These are phyloP conservation scores for Drosophila neotestacea DNA, from an alignment of 2,888 invertebrate species.

Conservation along the genomic window DNA sequence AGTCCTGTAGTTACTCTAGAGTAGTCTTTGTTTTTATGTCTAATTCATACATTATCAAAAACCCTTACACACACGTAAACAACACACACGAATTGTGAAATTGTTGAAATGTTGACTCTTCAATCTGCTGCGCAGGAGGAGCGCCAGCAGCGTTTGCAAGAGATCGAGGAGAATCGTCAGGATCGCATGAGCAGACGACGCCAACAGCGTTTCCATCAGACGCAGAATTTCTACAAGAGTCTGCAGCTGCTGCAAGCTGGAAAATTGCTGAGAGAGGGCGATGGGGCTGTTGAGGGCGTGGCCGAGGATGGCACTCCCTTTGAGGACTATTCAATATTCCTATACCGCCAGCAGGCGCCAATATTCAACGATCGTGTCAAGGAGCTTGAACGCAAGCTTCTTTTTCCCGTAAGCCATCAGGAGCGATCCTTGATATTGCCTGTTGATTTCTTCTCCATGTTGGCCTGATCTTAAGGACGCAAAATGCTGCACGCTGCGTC, in stretches of 20 bases:
- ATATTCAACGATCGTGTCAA: conserved; percentile 94
- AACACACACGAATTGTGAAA: conserved; percentile 34
- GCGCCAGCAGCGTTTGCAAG: conserved; percentile 90
- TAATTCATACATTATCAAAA: conserved; percentile 31
- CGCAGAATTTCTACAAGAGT: conserved; percentile 93
- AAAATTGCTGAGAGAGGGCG: conserved; percentile 86
- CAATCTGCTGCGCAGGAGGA: conserved; percentile 87
- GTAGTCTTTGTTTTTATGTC: conserved; percentile 36
- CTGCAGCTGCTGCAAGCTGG: conserved; percentile 94
- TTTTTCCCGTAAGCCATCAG: conserved; percentile 89
- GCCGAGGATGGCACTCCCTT: conserved; percentile 88
- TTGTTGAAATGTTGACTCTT: conserved; percentile 47
- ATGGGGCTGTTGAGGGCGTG: conserved; percentile 73
- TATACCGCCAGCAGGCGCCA: conserved; percentile 94
- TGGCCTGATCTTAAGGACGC: conserved; percentile 27
- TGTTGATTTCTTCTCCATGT: conserved; percentile 30
- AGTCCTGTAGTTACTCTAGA: conserved; percentile 46
- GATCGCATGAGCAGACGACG: conserved; percentile 89
- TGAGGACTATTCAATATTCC: conserved; percentile 93
- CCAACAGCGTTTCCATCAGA: conserved; percentile 90
- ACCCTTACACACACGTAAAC: conserved; percentile 20
- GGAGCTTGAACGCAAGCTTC: conserved; percentile 91
- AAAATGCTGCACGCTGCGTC: conserved; percentile 46
- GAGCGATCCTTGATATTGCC: conserved; percentile 51
- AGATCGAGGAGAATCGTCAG: conserved; percentile 89